Conservation (phyloP, 2,888 invertebrate genomes). For the Megalurothrips usitatus region DNA sequence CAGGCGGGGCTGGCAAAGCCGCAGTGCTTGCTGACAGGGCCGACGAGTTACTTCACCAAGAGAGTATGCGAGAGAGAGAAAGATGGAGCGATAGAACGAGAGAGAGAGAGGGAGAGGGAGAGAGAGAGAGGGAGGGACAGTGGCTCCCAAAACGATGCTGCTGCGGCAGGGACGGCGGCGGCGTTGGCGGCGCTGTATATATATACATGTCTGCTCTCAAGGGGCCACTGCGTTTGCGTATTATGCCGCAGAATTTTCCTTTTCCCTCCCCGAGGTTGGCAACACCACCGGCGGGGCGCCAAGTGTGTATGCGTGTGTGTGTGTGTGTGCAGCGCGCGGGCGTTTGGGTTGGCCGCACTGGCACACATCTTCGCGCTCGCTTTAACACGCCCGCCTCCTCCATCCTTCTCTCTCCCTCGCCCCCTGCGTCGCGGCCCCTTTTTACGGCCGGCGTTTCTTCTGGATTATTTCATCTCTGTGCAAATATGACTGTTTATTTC, state of each 20-base stretch:
- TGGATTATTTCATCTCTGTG: constrained; percentile 11
- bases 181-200: too few species aligned
- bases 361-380: neutral
- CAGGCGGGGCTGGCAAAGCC: too few species aligned
- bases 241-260: neutral
- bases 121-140: too few species aligned
- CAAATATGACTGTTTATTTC: neutral
- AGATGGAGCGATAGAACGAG: too few species aligned
- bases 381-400: too few species aligned
- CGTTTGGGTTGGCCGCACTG: constrained; percentile 11
- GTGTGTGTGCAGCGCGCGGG: neutral
- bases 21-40: too few species aligned
- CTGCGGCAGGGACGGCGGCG: too few species aligned
- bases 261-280: constrained; percentile 11
- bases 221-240: constrained; percentile 11
- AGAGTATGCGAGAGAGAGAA: too few species aligned
- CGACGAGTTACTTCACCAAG: too few species aligned
- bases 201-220: neutral
- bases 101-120: too few species aligned
- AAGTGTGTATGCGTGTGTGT: neutral
- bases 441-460: neutral
- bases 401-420: neutral
- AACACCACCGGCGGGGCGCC: neutral
- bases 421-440: neutral
- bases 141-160: too few species aligned